A percentile compares a stretch with the other conserved stretches of the same genome.
phyloP scores from a whole-genome alignment of 2,113 vertebrate species.

The Phaethon lepturus region DNA sequence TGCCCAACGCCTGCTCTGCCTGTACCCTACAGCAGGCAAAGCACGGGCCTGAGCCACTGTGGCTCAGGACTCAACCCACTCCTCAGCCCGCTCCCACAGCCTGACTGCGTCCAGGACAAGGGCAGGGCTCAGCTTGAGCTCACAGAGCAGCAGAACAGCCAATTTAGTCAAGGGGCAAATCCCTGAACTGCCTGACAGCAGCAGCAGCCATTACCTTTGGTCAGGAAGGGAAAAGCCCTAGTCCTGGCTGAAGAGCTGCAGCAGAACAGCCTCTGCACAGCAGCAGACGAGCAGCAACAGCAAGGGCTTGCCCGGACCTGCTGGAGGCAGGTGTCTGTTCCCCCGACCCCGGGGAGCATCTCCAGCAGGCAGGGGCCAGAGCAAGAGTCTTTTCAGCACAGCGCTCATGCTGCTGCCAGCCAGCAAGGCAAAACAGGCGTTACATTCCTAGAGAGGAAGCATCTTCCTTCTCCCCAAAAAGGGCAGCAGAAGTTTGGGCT shows the following conservation, averaged over 20 bases:
- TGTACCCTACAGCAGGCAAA: not conserved
- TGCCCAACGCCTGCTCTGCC: not conserved
- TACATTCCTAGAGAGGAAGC: not conserved
- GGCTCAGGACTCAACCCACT: not conserved
- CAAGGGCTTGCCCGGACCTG: rapidly evolving
- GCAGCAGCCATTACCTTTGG: not conserved
- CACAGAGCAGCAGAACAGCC: not conserved
- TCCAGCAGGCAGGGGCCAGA: too few relatives aligned
- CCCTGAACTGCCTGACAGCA: not conserved
- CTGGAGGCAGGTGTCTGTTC: not conserved
- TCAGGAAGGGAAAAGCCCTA: not conserved
- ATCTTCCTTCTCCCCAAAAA: not conserved
- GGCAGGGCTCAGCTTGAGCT: not conserved
- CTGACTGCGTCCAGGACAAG: rapidly evolving
- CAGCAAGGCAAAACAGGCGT: rapidly evolving
- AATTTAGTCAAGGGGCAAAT: rapidly evolving
- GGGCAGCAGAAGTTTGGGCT: not conserved
- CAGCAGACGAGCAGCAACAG: not conserved
- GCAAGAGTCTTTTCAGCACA: too few relatives aligned
- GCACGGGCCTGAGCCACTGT: rapidly evolving
- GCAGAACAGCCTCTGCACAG: not conserved
- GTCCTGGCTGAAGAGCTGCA: not conserved
- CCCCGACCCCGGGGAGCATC: not conserved
- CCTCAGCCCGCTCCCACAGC: rapidly evolving
- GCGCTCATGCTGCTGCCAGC: rapidly evolving